Percentiles rank a stretch among this genome's conserved stretches.
Evolutionary conservation across 2,888 invertebrate genomes (phyloP).

Genomic region (Eupithecia exiguata): DNA sequence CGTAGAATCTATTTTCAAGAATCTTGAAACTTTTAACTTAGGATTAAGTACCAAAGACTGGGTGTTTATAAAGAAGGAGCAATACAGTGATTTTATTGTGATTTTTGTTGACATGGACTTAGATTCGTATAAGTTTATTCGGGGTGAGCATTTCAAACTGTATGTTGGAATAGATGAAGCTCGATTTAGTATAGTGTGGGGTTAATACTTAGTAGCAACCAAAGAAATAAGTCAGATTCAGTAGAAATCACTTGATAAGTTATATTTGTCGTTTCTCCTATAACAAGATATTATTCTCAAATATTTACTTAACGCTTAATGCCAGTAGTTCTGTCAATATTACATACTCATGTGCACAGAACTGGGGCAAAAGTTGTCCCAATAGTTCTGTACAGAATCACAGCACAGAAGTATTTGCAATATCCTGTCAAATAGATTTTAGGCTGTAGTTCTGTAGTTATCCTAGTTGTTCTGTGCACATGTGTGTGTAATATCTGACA

Average conservation of each 20-base stretch:
- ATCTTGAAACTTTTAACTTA: constrained; percentile 57
- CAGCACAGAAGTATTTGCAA: too few relatives aligned
- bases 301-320: too few relatives aligned
- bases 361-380: too few relatives aligned
- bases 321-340: too few relatives aligned
- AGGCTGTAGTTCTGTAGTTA: too few relatives aligned
- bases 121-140: constrained; percentile 54
- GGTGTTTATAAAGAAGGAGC: constrained; percentile 46
- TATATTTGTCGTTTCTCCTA: background rate
- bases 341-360: too few relatives aligned
- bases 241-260: background rate
- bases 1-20: constrained; percentile 47
- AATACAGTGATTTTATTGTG: constrained; percentile 39
- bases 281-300: background rate
- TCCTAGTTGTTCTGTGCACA: too few relatives aligned
- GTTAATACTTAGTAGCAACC: constrained; percentile 26
- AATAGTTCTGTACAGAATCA: too few relatives aligned
- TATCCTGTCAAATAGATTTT: too few relatives aligned
- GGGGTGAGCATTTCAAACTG: constrained; percentile 51
- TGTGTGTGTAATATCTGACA: too few relatives aligned
- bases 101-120: constrained; percentile 53
- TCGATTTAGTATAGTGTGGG: constrained; percentile 52
- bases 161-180: constrained; percentile 62
- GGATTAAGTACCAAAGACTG: constrained; percentile 55
- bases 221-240: background rate